A percentile compares a stretch with the other conserved stretches of the same genome.
phyloP scores from a whole-genome alignment of 2,113 vertebrate species.

The Tenrec ecaudatus region DNA sequence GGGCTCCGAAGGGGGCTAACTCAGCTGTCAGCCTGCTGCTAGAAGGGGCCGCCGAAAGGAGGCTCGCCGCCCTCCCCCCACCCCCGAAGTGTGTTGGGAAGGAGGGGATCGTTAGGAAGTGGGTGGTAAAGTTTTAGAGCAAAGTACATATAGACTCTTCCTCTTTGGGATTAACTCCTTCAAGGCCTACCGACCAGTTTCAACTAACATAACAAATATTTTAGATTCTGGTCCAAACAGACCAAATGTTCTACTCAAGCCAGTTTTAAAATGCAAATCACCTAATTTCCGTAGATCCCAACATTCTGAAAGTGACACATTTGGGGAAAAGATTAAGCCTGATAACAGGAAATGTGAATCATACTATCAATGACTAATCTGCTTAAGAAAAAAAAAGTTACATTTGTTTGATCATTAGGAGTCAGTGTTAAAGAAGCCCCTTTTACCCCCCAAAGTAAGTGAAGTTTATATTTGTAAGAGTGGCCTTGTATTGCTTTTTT shows the following conservation, averaged over 20 bases:
- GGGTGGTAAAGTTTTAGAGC: constrained; percentile 89
- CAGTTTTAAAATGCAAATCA: constrained; percentile 54
- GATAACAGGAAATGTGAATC: constrained; percentile 88
- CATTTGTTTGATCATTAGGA: constrained; percentile 83
- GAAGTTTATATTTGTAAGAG: constrained; percentile 57
- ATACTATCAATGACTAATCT: constrained; percentile 86
- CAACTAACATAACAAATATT: constrained; percentile 28
- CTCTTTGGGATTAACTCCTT: constrained; percentile 89
- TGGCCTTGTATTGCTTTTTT: neutral
- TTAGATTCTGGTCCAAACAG: constrained; percentile 6
- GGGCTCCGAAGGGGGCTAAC: constrained; percentile 81
- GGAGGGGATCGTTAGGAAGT: constrained; percentile 87
- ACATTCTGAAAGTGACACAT: constrained; percentile 70
- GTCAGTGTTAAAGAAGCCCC: constrained; percentile 65
- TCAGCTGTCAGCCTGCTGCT: constrained; percentile 81
- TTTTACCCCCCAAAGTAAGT: constrained; percentile 64
- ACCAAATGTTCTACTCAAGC: constrained; percentile 68
- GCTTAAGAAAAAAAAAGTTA: constrained; percentile 80
- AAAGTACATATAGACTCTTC: constrained; percentile 87
- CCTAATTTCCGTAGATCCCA: constrained; percentile 62
- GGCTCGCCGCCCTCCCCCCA: neutral
- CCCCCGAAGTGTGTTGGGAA: constrained; percentile 69
- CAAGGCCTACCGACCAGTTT: constrained; percentile 74
- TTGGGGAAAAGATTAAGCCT: constrained; percentile 85
- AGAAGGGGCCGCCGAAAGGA: constrained; percentile 70